Base-by-base conservation (phyloP, 1,140 invertebrate species). In the Rhizoglyphus robini region DNA sequence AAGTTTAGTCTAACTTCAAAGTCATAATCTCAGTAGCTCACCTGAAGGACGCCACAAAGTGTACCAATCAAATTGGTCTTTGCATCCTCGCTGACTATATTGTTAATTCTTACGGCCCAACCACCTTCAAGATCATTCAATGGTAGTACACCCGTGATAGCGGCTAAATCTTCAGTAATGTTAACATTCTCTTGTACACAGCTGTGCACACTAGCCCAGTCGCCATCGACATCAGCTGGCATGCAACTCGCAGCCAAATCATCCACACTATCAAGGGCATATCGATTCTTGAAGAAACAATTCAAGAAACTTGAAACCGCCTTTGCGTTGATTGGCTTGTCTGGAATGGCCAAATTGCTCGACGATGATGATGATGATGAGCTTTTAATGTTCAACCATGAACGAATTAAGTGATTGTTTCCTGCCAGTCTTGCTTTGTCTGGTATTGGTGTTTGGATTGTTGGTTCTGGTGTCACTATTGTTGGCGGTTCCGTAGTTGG, bases 281-380 rank as follows among this genome's bases (percentile, higher is more conserved):
- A n/a, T 49, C 63, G 32, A 25, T 64, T 64, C 27, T 64, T 64
- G 25, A 64, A 64, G 15, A 64, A 48, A 49, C 63, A 64, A 4
- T 48, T 15, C 8, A 49, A 25, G 31, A 64, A 51, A 63, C n/a
- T 27, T 20, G 20, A 25, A 27, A 5, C 23, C 31, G 23, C 8
- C 23, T 54, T 25, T n/a, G n/a, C n/a, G 23, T 54, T 54, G 51
- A 54, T 54, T 41, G 36, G 36, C 18, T 41, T 41, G n/a, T n/a
- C n/a, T n/a, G n/a, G n/a, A n/a, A n/a, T n/a, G n/a, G n/a, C n/a
- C n/a, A n/a, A n/a, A n/a, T n/a, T n/a, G n/a, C n/a, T n/a, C n/a
- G n/a, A n/a, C n/a, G n/a, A n/a, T n/a, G n/a, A n/a, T n/a, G n/a
- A n/a, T n/a, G n/a, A n/a, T n/a, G n/a, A n/a, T n/a, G n/a, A n/a